Evolutionary conservation across 1,140 invertebrate species (phyloP).

Genomic region (Helicorthomorpha holstii): DNA sequence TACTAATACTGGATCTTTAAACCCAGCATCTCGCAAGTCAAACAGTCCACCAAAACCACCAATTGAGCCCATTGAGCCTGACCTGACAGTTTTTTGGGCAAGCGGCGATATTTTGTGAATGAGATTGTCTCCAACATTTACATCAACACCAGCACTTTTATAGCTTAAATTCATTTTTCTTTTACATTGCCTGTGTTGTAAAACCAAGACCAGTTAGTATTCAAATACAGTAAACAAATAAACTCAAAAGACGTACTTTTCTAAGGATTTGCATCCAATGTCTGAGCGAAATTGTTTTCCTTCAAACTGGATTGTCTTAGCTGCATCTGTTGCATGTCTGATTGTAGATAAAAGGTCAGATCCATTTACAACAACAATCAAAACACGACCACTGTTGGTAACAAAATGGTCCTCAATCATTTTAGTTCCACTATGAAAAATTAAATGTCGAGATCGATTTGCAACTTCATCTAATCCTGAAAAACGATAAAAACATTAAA

Average conservation of each 20-base stretch:
- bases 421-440: constrained; percentile 37
- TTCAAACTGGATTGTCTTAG: constrained; percentile 54
- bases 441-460: constrained; percentile 28
- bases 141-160: constrained; percentile 80
- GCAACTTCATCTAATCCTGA: constrained; percentile 34
- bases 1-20: constrained; percentile 68
- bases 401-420: constrained; percentile 27
- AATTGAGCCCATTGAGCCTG: constrained; percentile 57
- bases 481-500: constrained; percentile 2
- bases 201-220: too few species aligned
- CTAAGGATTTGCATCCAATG: constrained; percentile 71
- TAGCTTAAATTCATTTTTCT: constrained; percentile 36
- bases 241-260: too few species aligned
- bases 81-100: constrained; percentile 29
- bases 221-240: too few species aligned
- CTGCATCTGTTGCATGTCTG: constrained; percentile 33
- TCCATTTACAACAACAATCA: constrained; percentile 56
- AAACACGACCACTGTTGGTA: constrained; percentile 82
- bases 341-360: constrained; percentile 53
- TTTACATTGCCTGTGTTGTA: too few species aligned
- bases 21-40: constrained; percentile 46
- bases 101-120: constrained; percentile 66
- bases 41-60: constrained; percentile 90
- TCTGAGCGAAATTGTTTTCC: constrained; percentile 73
- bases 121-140: constrained; percentile 70